Percentiles rank a stretch among this genome's conserved stretches.
These are phyloP conservation scores for Arvicanthis niloticus DNA, from an alignment of 2,113 vertebrate genomes.

Conservation along the genomic window DNA sequence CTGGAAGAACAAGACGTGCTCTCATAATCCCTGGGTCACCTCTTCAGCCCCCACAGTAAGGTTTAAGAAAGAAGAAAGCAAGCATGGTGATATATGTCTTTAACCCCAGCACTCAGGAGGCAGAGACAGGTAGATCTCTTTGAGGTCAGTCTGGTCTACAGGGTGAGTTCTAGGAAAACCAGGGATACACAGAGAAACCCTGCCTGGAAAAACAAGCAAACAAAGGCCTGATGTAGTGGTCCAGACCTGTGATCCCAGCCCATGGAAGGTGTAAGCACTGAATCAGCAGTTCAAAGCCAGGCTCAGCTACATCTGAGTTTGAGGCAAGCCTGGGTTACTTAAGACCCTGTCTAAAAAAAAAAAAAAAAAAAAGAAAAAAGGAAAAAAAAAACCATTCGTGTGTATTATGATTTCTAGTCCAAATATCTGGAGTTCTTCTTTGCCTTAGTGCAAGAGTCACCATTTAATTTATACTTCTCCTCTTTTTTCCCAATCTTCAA, in stretches of 20 bases:
- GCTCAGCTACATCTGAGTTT: not conserved
- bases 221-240: not conserved
- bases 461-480: conserved; percentile 4
- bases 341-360: not conserved
- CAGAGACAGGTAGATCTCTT: not conserved
- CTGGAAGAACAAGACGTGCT: too few species aligned
- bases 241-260: not conserved
- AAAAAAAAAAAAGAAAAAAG: not conserved
- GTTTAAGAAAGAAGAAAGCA: not conserved
- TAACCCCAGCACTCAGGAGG: not conserved
- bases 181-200: not conserved
- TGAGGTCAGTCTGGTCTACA: too few species aligned
- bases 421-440: not conserved
- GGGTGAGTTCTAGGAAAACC: not conserved
- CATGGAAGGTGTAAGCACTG: not conserved
- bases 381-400: not conserved
- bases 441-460: not conserved
- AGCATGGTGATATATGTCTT: not conserved
- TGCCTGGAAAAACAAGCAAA: not conserved
- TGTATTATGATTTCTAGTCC: conserved; percentile 5
- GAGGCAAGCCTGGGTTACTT: not conserved
- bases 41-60: not conserved
- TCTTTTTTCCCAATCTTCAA: not conserved
- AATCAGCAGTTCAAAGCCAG: not conserved
- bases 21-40: not conserved